These are phyloP conservation scores for Tipula vernalis DNA, from an alignment of 2,888 invertebrate species.

Conservation along the genomic window DNA sequence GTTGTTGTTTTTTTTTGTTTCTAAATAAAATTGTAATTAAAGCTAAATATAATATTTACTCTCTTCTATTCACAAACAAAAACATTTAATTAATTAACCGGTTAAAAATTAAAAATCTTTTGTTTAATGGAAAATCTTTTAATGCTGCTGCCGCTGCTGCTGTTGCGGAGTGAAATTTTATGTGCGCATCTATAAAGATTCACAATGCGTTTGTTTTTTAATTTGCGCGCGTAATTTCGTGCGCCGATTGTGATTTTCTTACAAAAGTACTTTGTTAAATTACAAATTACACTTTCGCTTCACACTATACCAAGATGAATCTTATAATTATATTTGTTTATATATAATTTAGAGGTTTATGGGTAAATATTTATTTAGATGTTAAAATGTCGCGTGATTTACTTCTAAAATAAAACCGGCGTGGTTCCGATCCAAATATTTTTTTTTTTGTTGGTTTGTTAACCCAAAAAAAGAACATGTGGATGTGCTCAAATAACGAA, in stretches of 20 bases:
- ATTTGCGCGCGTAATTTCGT: background rate
- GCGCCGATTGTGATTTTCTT: background rate
- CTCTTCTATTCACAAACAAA: background rate
- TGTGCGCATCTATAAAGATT: background rate
- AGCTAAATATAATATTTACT: background rate
- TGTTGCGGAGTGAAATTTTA: background rate
- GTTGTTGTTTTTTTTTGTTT: background rate
- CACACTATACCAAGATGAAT: background rate
- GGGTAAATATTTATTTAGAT: background rate
- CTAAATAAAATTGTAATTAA: background rate
- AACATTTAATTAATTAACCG: background rate
- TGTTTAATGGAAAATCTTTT: background rate
- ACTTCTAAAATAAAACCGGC: background rate
- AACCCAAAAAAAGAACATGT: background rate
- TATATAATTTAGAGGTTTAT: background rate
- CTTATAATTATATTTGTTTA: background rate
- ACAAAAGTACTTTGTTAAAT: background rate
- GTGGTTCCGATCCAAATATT: background rate
- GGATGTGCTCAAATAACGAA: background rate
- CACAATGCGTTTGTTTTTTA: background rate
- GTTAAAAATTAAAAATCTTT: background rate
- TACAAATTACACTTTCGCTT: background rate
- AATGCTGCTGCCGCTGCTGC: too few species aligned
- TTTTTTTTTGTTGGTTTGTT: background rate
- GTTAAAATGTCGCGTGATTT: background rate